Evolutionary conservation across 2,113 vertebrate species (phyloP).

Genomic region (Prochilodus magdalenae): DNA sequence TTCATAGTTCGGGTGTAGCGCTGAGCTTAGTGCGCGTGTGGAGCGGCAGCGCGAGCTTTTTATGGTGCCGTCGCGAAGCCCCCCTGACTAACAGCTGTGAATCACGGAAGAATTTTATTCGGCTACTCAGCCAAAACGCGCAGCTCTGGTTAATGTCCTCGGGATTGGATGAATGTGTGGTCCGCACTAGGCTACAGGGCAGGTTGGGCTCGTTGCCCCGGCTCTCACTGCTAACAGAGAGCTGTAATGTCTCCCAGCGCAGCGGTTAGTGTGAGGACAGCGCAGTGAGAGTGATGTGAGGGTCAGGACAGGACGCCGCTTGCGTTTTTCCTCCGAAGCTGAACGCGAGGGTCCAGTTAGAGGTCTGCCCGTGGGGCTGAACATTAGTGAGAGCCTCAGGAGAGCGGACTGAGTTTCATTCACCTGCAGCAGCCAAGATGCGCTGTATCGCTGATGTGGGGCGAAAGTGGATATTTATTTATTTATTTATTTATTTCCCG

Average conservation of each 20-base stretch:
- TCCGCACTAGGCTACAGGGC: conserved; percentile 59
- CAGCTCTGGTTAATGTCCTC: conserved; percentile 73
- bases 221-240: not conserved
- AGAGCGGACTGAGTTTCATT: conserved; percentile 3
- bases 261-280: too few relatives aligned
- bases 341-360: not conserved
- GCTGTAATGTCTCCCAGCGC: too few relatives aligned
- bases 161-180: conserved; percentile 67
- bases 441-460: too few relatives aligned
- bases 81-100: conserved; percentile 71
- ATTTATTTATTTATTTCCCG: too few relatives aligned
- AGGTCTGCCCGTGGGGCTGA: not conserved
- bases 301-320: not conserved
- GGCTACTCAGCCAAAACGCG: conserved; percentile 60
- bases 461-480: too few relatives aligned
- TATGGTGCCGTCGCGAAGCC: conserved; percentile 74
- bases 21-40: not conserved
- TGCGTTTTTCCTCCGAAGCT: not conserved
- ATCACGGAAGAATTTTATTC: conserved; percentile 64
- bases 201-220: conserved; percentile 49
- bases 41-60: conserved; percentile 55
- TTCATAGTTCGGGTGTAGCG: not conserved
- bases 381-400: not conserved
- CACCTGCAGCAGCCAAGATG: too few relatives aligned
- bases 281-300: conserved; percentile 30